Evolutionary conservation across 1,140 invertebrate species (phyloP), one percentile per base, ranked within the genome.

Genomic region (Gonioctena quinquepunctata): DNA sequence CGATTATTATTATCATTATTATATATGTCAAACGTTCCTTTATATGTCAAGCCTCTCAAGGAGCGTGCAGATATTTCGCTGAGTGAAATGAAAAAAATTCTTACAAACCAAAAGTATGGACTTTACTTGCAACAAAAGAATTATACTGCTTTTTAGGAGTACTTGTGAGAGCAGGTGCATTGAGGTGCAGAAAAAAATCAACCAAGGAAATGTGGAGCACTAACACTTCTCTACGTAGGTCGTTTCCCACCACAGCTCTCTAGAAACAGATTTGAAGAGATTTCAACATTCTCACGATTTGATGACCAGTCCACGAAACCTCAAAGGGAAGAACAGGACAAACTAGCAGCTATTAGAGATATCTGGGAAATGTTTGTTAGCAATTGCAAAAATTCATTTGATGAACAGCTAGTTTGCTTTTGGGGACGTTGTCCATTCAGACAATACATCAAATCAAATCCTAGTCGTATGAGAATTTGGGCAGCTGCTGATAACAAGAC

Each of bases 301-400:
- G 74, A 77, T 54, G 68, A 76, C 22, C 74, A 72, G 54, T 23
- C 61, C 5, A 76, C 68, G 21, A 42, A 74, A 3, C n/a, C 13
- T 1, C 26, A 74, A 23, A 33, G 76, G 42, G 50, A 61, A 23
- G 18, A 28, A 59, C 25, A 50, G 5, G 81, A 83, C 66, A 83
- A 82, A 59, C 66, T 84, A n/a, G 76, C 77, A 48, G 70, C 72
- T 23, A 75, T 84, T 28, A 59, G 81, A 68, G 59, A 79, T 2
- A 21, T 84, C 42, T 82, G 77, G 72, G 75, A 84, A 6, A 22
- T 73, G 4, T 76, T 82, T 70, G 76, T 78, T 33, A n/a, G 68
- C 3, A 77, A 70, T 25, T 81, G 77, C 61, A 49, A 70, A 74
- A 69, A 77, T 60, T 54, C 22, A 69, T 82, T 80, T 73, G 70